These are phyloP conservation scores for Crocallis elinguaria DNA, from an alignment of 2,888 invertebrate species.

Conservation along the genomic window DNA sequence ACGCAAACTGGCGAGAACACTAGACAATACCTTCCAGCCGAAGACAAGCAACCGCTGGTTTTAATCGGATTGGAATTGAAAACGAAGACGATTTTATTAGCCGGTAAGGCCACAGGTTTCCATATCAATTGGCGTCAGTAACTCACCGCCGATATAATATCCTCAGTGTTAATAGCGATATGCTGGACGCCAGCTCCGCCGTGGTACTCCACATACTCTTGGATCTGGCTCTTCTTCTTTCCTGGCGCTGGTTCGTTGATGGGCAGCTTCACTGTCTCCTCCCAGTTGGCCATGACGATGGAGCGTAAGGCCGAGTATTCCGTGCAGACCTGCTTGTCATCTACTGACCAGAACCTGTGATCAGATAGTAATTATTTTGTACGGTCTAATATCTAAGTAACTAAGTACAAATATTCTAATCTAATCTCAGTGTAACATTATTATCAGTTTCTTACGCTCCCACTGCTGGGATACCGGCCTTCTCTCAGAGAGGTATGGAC, in stretches of 20 bases:
- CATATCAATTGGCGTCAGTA: not conserved
- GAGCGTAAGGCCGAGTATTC: constrained; percentile 98
- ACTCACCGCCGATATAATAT: constrained; percentile 94
- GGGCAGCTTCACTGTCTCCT: constrained; percentile 98
- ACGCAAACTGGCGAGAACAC: no score
- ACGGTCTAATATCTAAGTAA: no score
- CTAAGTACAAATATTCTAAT: no score
- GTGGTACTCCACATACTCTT: constrained; percentile 99
- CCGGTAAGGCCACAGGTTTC: no score
- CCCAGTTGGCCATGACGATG: constrained; percentile 98
- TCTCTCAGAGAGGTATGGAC: no score
- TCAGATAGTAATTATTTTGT: not conserved
- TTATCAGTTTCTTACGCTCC: no score
- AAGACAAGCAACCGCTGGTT: no score
- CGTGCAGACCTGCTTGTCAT: constrained; percentile 97
- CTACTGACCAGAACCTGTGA: constrained; percentile 97
- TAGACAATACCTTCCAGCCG: no score
- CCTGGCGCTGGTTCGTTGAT: constrained; percentile 99
- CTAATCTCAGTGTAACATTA: no score
- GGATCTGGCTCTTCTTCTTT: constrained; percentile 98
- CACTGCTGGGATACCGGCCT: no score
- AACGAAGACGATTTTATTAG: no score
- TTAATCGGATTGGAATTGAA: no score
- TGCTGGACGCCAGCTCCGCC: constrained; percentile 99
- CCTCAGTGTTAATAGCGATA: constrained; percentile 97